Evolutionary conservation across 2,113 vertebrate species (phyloP).

Genomic region (Bothrops jararaca): DNA sequence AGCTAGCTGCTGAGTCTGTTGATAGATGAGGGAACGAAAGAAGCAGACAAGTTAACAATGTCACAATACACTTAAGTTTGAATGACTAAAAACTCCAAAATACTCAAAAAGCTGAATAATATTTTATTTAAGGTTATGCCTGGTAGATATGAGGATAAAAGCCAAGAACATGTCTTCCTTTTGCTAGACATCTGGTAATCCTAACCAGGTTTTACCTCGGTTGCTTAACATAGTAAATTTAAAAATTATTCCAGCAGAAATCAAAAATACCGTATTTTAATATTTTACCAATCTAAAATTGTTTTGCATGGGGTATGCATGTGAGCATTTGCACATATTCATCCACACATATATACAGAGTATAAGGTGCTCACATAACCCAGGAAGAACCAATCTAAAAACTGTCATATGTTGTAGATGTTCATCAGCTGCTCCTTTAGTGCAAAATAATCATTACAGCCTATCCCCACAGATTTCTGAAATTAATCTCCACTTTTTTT

Average conservation of each 20-base stretch:
- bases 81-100: neutral
- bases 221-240: neutral
- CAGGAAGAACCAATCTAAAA: neutral
- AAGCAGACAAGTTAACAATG: neutral
- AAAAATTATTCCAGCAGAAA: neutral
- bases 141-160: neutral
- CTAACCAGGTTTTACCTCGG: neutral
- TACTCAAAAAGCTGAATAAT: neutral
- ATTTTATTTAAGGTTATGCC: neutral
- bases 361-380: neutral
- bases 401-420: neutral
- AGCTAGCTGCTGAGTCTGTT: neutral
- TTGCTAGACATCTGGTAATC: neutral
- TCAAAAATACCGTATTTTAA: neutral
- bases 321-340: neutral
- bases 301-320: neutral
- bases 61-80: neutral
- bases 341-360: neutral
- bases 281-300: neutral
- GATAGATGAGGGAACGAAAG: neutral
- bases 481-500: neutral
- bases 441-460: neutral
- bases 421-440: neutral
- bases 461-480: neutral
- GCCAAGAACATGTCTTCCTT: neutral